Conservation (phyloP, 2,888 invertebrate genomes). For the Eupithecia subumbrata region DNA sequence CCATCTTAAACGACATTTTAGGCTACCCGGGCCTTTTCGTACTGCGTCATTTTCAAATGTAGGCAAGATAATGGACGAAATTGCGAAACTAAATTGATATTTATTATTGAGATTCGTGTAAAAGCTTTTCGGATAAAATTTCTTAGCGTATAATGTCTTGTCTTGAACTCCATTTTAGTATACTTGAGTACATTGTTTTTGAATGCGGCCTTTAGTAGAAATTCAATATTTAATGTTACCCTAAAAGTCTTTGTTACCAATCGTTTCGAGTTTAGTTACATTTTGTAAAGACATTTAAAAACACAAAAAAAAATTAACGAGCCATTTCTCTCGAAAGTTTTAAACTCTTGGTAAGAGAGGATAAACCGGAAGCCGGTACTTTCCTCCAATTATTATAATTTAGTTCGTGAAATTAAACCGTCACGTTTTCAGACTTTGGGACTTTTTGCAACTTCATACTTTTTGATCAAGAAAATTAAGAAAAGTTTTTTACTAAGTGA, state of each 20-base stretch:
- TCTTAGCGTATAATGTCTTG: neutral
- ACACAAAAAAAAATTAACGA: constrained; percentile 1
- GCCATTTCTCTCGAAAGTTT: constrained; percentile 4
- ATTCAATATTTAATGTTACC: neutral
- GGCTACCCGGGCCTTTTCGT: neutral
- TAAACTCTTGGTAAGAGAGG: constrained; percentile 7
- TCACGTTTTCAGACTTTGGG: constrained; percentile 19
- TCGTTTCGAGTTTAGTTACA: neutral
- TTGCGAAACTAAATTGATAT: neutral
- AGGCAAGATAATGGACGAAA: neutral
- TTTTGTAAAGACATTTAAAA: neutral
- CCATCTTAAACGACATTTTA: neutral
- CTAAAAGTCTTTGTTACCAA: neutral
- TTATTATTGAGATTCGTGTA: neutral
- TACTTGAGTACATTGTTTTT: neutral
- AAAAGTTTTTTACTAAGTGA: neutral
- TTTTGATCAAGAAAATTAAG: constrained; percentile 9
- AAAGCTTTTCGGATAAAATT: neutral
- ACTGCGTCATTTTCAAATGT: neutral
- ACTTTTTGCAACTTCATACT: constrained; percentile 16
- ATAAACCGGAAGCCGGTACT: neutral
- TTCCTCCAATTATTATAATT: constrained; percentile 15
- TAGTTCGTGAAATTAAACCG: constrained; percentile 11
- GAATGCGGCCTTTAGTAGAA: neutral
- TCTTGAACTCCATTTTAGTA: neutral